These are phyloP conservation scores for Aphelenchoides fujianensis DNA, from an alignment of 1,140 invertebrate genomes.

Conservation along the genomic window DNA sequence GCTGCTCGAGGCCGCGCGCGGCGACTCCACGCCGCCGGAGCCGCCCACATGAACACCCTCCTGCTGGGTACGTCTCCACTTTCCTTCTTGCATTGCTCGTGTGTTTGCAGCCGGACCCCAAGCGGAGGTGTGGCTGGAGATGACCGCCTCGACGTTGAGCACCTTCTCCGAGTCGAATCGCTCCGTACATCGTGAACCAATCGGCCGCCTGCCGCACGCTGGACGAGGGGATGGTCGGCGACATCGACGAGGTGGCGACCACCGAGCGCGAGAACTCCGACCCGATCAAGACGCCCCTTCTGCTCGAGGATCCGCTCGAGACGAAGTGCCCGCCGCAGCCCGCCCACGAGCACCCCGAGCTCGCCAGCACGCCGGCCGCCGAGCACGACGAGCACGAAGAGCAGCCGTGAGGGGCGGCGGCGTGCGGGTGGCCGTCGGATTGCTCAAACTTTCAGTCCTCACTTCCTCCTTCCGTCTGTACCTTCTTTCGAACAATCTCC, in stretches of 20 bases:
- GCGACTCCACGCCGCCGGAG: background rate
- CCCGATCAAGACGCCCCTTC: too few species aligned
- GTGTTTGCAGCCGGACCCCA: background rate
- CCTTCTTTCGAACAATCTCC: too few species aligned
- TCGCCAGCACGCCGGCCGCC: too few species aligned
- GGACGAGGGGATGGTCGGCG: background rate
- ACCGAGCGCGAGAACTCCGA: background rate
- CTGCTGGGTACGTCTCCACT: background rate
- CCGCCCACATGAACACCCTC: background rate
- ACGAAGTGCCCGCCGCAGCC: too few species aligned
- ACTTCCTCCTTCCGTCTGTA: too few species aligned
- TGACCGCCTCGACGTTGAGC: background rate
- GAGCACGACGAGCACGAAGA: too few species aligned
- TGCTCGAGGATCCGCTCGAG: too few species aligned
- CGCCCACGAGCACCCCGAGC: too few species aligned
- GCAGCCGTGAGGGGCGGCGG: too few species aligned
- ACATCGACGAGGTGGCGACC: constrained; percentile 11
- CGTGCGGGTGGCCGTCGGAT: too few species aligned
- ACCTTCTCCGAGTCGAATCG: constrained; percentile 6
- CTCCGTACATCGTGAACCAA: background rate
- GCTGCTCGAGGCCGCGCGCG: background rate
- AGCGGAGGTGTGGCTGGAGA: background rate
- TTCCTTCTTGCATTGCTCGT: background rate
- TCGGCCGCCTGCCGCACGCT: background rate
- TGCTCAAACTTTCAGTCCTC: too few species aligned